phyloP scores from a whole-genome alignment of 2,797 vertebrate species.

The Smutsia gigantea region DNA sequence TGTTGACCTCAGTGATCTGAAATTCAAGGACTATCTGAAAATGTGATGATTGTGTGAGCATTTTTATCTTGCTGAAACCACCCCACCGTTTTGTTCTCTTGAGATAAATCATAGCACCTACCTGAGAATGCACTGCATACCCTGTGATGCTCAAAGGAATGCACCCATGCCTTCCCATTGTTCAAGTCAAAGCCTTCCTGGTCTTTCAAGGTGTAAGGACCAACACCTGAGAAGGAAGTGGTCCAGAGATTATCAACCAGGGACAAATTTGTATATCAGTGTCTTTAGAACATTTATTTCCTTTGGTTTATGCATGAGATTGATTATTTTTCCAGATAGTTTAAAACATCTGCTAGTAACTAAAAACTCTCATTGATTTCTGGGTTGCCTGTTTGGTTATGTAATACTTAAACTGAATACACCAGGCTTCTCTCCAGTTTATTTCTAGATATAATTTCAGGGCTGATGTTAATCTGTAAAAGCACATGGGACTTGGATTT shows the following conservation, averaged over 20 bases:
- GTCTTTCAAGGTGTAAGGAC: not conserved
- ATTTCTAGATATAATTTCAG: constrained; percentile 73
- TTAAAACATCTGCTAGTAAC: constrained; percentile 69
- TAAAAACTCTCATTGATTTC: constrained; percentile 70
- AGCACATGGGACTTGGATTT: constrained; percentile 64
- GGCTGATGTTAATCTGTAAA: constrained; percentile 72
- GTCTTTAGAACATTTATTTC: constrained; percentile 29
- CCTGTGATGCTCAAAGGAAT: not conserved
- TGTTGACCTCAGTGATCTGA: not conserved
- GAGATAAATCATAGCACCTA: not conserved
- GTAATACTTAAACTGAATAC: constrained; percentile 62
- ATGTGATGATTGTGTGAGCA: not conserved
- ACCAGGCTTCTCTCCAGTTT: constrained; percentile 64
- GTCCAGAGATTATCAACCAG: not conserved
- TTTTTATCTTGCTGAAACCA: not conserved
- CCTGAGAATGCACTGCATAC: not conserved
- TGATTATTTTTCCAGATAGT: constrained; percentile 68
- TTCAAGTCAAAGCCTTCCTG: too few relatives aligned
- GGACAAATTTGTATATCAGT: not conserved
- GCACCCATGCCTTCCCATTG: not conserved
- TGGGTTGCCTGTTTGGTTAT: constrained; percentile 66
- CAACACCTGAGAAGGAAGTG: not conserved
- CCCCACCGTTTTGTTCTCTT: not conserved
- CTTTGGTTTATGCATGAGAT: not conserved
- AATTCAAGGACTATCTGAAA: not conserved